Evolutionary conservation across 2,888 invertebrate genomes (phyloP).

Genomic region (Meloe dianella): DNA sequence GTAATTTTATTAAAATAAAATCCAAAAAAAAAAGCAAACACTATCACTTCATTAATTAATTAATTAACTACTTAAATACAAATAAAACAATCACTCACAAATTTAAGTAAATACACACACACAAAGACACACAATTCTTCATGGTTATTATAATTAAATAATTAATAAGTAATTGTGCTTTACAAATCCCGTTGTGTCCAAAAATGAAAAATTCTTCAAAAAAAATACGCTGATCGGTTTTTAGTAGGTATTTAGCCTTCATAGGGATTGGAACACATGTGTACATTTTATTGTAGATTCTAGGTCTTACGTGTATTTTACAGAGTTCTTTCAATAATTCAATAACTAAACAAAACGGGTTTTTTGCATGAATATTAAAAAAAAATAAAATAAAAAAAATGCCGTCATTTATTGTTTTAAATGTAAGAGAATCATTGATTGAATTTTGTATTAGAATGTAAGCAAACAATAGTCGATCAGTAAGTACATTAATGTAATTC

Average conservation of each 20-base stretch:
- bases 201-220: slow-evolving; percentile 17
- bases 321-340: slow-evolving; percentile 36
- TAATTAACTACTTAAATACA: not conserved
- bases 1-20: slow-evolving; percentile 17
- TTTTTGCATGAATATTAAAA: slow-evolving; percentile 19
- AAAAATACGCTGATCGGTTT: slow-evolving; percentile 33
- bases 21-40: slow-evolving; percentile 21
- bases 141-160: slow-evolving; percentile 35
- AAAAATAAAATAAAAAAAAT: slow-evolving; percentile 24
- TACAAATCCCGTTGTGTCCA: slow-evolving; percentile 40
- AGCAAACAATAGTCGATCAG: slow-evolving; percentile 36
- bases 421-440: slow-evolving; percentile 1
- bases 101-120: slow-evolving; percentile 1
- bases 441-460: slow-evolving; percentile 32
- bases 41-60: too few relatives aligned
- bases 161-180: slow-evolving; percentile 42
- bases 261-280: slow-evolving; percentile 40
- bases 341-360: slow-evolving; percentile 13
- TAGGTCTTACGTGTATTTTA: slow-evolving; percentile 39
- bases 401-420: slow-evolving; percentile 24
- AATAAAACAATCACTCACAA: not conserved
- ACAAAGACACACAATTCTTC: slow-evolving; percentile 33
- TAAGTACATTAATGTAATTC: slow-evolving; percentile 37
- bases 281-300: slow-evolving; percentile 43
- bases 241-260: slow-evolving; percentile 35